Evolutionary conservation across 1,140 invertebrate species (phyloP).

Genomic region (Anastatus disparis): DNA sequence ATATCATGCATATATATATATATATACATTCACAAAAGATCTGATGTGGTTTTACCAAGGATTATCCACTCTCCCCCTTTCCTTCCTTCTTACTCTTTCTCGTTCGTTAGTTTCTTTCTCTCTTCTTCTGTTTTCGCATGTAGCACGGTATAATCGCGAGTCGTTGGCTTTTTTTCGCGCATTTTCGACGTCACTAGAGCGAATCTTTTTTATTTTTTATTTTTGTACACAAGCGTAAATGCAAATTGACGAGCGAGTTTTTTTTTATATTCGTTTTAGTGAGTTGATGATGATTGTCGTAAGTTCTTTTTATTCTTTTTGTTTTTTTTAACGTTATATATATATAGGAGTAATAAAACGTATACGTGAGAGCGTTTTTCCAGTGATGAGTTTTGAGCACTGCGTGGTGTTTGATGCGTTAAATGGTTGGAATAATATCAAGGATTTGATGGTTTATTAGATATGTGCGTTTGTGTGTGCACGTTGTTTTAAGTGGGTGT

Average conservation of each 20-base stretch:
- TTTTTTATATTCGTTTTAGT: neutral
- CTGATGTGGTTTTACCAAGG: slow-evolving; percentile 59
- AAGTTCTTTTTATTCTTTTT: no score
- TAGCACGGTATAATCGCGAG: slow-evolving; percentile 1
- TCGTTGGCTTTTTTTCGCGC: no score
- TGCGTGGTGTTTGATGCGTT: neutral
- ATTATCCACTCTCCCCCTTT: slow-evolving; percentile 60
- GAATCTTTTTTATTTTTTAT: no score
- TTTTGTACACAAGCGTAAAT: no score
- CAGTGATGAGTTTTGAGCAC: neutral
- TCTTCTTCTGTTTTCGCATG: neutral
- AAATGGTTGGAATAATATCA: neutral
- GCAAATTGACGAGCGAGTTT: neutral
- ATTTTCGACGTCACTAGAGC: slow-evolving; percentile 7
- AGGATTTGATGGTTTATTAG: neutral
- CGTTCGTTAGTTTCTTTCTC: slow-evolving; percentile 1
- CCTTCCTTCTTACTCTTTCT: slow-evolving; percentile 40
- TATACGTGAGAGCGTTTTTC: neutral
- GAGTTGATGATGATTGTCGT: no score
- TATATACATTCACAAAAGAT: no score
- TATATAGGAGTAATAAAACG: no score
- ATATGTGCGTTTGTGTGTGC: neutral
- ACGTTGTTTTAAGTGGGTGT: neutral
- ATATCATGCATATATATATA: no score
- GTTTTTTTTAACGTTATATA: no score